Conservation (phyloP, 2,888 invertebrate genomes). For the Mythimna albipuncta region DNA sequence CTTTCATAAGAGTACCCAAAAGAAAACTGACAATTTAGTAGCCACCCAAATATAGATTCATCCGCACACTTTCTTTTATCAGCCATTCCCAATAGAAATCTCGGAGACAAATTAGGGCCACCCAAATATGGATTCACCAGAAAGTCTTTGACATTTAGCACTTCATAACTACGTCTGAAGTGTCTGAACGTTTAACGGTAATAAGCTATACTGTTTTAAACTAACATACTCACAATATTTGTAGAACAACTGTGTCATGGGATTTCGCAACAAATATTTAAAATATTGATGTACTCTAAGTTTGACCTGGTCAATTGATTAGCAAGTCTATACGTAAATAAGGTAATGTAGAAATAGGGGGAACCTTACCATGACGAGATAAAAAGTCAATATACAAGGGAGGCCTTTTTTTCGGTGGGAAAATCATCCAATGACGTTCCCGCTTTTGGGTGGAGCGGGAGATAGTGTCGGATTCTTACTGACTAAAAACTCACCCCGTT, state of each 20-base stretch:
- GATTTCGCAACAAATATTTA: conserved; percentile 41
- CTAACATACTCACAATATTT: conserved; percentile 44
- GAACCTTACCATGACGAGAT: too few relatives aligned
- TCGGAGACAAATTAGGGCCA: conserved; percentile 28
- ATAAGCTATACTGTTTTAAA: conserved; percentile 25
- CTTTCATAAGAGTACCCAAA: not conserved
- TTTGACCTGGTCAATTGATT: conserved; percentile 46
- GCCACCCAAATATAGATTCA: conserved; percentile 32
- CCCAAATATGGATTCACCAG: conserved; percentile 36
- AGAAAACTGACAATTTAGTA: conserved; percentile 36
- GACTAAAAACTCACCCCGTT: too few relatives aligned
- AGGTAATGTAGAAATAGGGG: not conserved
- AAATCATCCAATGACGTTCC: too few relatives aligned
- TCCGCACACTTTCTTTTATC: conserved; percentile 9
- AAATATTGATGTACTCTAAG: conserved; percentile 14
- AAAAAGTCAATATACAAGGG: too few relatives aligned
- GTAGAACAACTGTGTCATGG: conserved; percentile 55
- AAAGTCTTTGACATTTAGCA: conserved; percentile 33
- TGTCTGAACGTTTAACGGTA: conserved; percentile 36
- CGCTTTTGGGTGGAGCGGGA: too few relatives aligned
- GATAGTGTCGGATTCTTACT: too few relatives aligned
- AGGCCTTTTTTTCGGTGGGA: too few relatives aligned
- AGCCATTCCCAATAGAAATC: conserved; percentile 21
- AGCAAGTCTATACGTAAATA: conserved; percentile 14
- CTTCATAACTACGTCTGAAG: conserved; percentile 14